These are phyloP conservation scores for Atta texana DNA, from an alignment of 1,140 invertebrate species.

Conservation along the genomic window DNA sequence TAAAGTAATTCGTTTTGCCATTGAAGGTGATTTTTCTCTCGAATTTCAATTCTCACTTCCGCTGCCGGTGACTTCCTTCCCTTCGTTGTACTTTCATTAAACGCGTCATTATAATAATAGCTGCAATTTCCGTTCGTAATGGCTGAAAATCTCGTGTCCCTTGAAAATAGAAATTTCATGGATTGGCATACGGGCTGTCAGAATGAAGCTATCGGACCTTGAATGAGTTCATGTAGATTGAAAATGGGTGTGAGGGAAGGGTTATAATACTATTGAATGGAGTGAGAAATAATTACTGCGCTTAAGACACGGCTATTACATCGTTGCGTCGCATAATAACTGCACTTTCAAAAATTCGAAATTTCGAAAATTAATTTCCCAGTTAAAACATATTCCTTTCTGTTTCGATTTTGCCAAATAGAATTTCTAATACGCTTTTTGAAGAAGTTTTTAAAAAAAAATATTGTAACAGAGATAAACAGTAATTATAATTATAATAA, in stretches of 20 bases:
- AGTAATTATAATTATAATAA: not conserved
- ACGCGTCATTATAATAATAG: conserved; percentile 56
- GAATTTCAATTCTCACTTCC: conserved; percentile 1
- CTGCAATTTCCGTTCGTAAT: conserved; percentile 51
- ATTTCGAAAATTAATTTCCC: conserved; percentile 37
- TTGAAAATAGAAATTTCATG: conserved; percentile 56
- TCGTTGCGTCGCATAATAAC: conserved; percentile 34
- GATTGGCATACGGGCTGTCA: conserved; percentile 37
- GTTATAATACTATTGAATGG: conserved; percentile 18
- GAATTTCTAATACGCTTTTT: not conserved
- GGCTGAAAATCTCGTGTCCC: conserved; percentile 39
- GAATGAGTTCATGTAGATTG: conserved; percentile 31
- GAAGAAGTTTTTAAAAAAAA: not conserved
- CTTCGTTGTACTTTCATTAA: conserved; percentile 46
- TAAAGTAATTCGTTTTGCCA: conserved; percentile 48
- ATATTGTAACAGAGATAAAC: not conserved
- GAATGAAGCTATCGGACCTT: conserved; percentile 38
- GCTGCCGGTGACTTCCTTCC: conserved; percentile 6
- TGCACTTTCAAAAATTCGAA: conserved; percentile 18
- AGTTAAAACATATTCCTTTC: not conserved
- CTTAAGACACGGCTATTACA: conserved; percentile 14
- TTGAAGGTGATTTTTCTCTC: conserved; percentile 36
- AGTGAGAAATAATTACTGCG: conserved; percentile 39
- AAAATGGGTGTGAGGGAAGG: not conserved
- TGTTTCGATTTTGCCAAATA: conserved; percentile 11